Evolutionary conservation across 1,140 invertebrate genomes (phyloP).

Genomic region (Neodiprion pinetum): DNA sequence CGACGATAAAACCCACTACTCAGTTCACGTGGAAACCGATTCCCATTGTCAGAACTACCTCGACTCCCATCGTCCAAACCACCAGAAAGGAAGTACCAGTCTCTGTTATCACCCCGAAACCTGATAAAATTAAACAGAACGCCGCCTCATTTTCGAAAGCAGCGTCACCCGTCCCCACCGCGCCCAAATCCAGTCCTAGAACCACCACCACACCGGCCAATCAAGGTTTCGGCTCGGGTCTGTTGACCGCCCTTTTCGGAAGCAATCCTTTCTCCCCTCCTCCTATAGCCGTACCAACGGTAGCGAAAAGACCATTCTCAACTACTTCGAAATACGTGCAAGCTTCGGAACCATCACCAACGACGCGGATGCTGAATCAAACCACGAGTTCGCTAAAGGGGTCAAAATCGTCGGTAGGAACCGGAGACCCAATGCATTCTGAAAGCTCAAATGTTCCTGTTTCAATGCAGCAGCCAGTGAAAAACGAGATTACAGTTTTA

Average conservation of each 20-base stretch:
- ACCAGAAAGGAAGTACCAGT: not conserved
- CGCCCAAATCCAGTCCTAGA: constrained; percentile 33
- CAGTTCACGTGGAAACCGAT: constrained; percentile 19
- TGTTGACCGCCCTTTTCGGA: constrained; percentile 52
- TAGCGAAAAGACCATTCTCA: constrained; percentile 18
- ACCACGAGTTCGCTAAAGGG: constrained; percentile 11
- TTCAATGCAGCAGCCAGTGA: constrained; percentile 13
- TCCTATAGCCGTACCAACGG: constrained; percentile 23
- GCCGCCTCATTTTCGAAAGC: constrained; percentile 36
- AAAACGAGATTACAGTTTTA: constrained; percentile 18
- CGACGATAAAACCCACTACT: constrained; percentile 6
- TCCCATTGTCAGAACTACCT: constrained; percentile 10
- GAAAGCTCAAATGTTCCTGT: constrained; percentile 11
- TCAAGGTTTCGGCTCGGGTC: constrained; percentile 44
- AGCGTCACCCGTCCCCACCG: constrained; percentile 33
- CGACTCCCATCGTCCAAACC: not conserved
- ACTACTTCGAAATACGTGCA: constrained; percentile 6
- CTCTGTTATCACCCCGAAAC: constrained; percentile 15
- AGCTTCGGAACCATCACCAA: constrained; percentile 16
- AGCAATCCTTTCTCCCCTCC: constrained; percentile 39
- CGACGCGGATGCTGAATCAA: constrained; percentile 33
- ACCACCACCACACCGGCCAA: constrained; percentile 31
- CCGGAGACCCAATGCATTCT: not conserved
- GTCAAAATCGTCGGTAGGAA: not conserved
- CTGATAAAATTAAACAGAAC: constrained; percentile 28